Percentiles rank a stretch among this genome's conserved stretches.
phyloP scores from a whole-genome alignment of 2,113 vertebrate species.

The Arothron firmamentum region DNA sequence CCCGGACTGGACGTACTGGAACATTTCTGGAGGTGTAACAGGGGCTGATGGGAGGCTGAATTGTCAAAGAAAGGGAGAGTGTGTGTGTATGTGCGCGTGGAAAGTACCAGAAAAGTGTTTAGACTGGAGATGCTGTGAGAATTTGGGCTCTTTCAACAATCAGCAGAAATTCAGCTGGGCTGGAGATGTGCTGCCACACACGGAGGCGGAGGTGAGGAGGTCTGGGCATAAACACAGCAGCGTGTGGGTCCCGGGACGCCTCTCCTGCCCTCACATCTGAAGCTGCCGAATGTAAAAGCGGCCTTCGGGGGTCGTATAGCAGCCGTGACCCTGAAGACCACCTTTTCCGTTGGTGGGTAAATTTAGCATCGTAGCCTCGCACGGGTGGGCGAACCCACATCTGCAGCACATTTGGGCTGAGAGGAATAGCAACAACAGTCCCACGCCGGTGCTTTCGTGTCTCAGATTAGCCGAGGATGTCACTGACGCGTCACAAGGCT shows the following conservation, averaged over 20 bases:
- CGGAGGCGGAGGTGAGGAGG: slow-evolving; percentile 51
- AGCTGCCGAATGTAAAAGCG: background rate
- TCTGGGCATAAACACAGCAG: slow-evolving; percentile 50
- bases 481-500: too few relatives aligned
- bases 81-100: slow-evolving; percentile 24
- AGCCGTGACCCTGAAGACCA: slow-evolving; percentile 13
- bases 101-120: slow-evolving; percentile 61
- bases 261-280: slow-evolving; percentile 39
- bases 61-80: slow-evolving; percentile 22
- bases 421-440: background rate
- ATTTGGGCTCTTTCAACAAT: slow-evolving; percentile 66
- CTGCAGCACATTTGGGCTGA: background rate
- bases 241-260: slow-evolving; percentile 46
- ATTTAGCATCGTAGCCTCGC: slow-evolving; percentile 18
- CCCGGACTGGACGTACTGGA: slow-evolving; percentile 27
- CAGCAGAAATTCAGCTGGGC: slow-evolving; percentile 54
- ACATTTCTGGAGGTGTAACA: slow-evolving; percentile 46
- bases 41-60: slow-evolving; percentile 18
- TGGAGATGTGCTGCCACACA: slow-evolving; percentile 52
- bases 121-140: slow-evolving; percentile 57
- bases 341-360: slow-evolving; percentile 25
- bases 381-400: background rate
- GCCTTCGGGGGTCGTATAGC: slow-evolving; percentile 5
- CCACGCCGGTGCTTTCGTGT: too few relatives aligned
- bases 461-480: too few relatives aligned